Evolutionary conservation across 2,113 vertebrate genomes (phyloP).

Genomic region (Fregetta grallaria): DNA sequence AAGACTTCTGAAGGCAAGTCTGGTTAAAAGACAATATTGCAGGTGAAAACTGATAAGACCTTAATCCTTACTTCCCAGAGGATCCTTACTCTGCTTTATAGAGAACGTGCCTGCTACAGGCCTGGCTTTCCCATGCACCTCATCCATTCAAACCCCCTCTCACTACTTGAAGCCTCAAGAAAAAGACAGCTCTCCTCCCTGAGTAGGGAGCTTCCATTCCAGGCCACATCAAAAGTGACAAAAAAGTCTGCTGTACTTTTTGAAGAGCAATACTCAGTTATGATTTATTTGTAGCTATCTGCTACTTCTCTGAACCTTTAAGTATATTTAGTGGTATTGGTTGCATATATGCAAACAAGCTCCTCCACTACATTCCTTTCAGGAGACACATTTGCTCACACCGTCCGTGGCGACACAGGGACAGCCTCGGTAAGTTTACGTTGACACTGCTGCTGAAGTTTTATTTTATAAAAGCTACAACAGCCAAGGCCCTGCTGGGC

Average conservation of each 20-base stretch:
- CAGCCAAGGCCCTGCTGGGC: rapidly evolving
- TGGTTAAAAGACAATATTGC: background rate
- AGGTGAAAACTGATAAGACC: rapidly evolving
- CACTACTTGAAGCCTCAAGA: background rate
- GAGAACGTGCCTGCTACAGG: rapidly evolving
- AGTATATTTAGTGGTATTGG: rapidly evolving
- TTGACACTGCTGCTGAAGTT: rapidly evolving
- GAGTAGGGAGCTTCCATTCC: background rate
- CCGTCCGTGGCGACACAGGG: rapidly evolving
- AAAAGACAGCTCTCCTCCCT: rapidly evolving
- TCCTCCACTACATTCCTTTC: rapidly evolving
- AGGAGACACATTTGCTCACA: rapidly evolving
- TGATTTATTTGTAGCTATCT: background rate
- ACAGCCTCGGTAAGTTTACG: rapidly evolving
- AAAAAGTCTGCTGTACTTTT: background rate
- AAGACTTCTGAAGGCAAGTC: background rate
- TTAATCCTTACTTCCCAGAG: background rate
- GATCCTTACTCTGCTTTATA: background rate
- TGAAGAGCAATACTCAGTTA: rapidly evolving
- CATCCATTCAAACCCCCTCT: background rate
- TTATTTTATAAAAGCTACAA: rapidly evolving
- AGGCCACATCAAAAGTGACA: background rate
- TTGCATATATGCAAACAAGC: too few species aligned
- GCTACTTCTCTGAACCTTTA: too few species aligned
- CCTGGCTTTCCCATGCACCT: background rate